Evolutionary conservation across 2,113 vertebrate species (phyloP).

Genomic region (Corapipo altera): DNA sequence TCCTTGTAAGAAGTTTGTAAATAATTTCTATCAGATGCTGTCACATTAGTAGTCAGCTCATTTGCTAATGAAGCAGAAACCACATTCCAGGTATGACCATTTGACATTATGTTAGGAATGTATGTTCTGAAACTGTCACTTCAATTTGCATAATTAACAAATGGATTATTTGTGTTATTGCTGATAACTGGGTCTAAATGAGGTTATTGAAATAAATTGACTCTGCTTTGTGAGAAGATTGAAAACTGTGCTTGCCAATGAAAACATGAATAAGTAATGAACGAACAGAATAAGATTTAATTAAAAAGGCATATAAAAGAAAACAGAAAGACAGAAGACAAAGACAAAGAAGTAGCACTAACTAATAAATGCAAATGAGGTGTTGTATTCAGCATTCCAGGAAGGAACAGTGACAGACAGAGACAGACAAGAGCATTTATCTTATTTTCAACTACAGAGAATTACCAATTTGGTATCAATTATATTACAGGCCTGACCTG

Average conservation of each 20-base stretch:
- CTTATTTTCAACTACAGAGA: neutral
- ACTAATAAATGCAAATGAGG: conserved; percentile 1
- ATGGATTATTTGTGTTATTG: neutral
- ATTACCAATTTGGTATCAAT: neutral
- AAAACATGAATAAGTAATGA: conserved; percentile 34
- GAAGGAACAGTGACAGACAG: neutral
- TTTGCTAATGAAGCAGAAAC: neutral
- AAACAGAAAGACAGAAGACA: neutral
- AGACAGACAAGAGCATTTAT: neutral
- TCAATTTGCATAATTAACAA: conserved; percentile 6
- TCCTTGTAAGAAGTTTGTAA: neutral
- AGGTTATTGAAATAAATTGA: conserved; percentile 26
- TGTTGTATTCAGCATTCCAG: neutral
- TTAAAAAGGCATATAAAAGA: neutral
- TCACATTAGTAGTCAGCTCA: neutral
- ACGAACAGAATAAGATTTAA: neutral
- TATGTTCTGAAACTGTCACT: neutral
- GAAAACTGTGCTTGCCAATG: neutral
- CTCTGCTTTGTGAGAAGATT: neutral
- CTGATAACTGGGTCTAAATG: neutral
- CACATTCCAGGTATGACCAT: neutral
- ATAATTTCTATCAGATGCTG: neutral
- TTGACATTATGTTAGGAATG: neutral
- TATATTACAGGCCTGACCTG: neutral
- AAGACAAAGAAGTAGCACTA: neutral